phyloP scores from a whole-genome alignment of 2,797 vertebrate species.

The Danio aesculapii region DNA sequence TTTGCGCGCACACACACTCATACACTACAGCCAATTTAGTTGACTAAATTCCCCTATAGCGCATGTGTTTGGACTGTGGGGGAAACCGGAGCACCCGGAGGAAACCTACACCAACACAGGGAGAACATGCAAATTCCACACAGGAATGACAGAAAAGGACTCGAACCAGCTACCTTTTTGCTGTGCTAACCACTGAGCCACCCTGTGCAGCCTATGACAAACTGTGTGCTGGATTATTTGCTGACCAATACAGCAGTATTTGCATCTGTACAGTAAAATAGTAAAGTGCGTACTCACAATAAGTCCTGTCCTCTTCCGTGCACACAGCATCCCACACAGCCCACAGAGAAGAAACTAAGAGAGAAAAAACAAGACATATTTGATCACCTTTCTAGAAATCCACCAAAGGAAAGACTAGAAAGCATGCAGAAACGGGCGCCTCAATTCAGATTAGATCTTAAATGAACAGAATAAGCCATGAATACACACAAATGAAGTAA shows the following conservation, averaged over 20 bases:
- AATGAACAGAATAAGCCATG: neutral
- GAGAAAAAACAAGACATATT: neutral
- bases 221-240: neutral
- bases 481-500: neutral
- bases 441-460: neutral
- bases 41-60: too few species aligned
- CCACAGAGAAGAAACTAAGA: conserved; percentile 95
- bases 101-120: too few species aligned
- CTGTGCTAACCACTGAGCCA: too few species aligned
- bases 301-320: conserved; percentile 95
- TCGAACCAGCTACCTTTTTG: too few species aligned
- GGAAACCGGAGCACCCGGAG: too few species aligned
- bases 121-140: too few species aligned
- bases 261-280: neutral
- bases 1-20: too few species aligned
- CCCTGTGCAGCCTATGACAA: too few species aligned
- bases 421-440: neutral
- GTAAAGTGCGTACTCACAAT: conserved; percentile 85
- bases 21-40: too few species aligned
- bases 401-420: neutral
- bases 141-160: too few species aligned
- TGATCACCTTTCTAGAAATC: neutral
- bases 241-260: neutral
- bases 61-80: too few species aligned
- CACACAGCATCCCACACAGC: conserved; percentile 94